Evolutionary conservation across 1,140 invertebrate species (phyloP).

Genomic region (Drusus annulatus): DNA sequence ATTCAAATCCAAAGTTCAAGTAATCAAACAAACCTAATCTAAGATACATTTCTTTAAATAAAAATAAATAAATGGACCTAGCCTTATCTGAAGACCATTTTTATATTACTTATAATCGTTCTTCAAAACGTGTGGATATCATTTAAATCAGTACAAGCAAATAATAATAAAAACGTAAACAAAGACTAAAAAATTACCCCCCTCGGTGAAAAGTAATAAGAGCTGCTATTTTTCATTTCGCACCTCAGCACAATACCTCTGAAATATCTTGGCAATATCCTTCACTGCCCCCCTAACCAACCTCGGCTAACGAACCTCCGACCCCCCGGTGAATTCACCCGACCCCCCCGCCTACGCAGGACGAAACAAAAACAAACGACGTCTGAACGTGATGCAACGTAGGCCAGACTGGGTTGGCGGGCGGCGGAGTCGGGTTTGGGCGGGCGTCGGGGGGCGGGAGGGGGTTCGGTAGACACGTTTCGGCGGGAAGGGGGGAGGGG

Average conservation of each 20-base stretch:
- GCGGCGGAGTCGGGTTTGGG: constrained; percentile 23
- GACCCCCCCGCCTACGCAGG: constrained; percentile 50
- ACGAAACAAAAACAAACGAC: constrained; percentile 59
- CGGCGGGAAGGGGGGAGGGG: constrained; percentile 1
- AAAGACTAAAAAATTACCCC: no score
- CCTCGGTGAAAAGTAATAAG: no score
- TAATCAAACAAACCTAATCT: no score
- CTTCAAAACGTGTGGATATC: no score
- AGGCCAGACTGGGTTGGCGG: constrained; percentile 55
- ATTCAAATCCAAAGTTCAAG: no score
- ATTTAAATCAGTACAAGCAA: no score
- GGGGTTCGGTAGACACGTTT: background rate
- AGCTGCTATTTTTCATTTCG: constrained; percentile 1
- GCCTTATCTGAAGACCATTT: no score
- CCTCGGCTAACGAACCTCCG: constrained; percentile 4
- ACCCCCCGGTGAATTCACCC: constrained; percentile 4
- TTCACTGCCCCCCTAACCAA: constrained; percentile 7
- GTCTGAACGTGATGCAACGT: constrained; percentile 57
- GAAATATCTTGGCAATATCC: constrained; percentile 15
- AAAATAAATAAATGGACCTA: no score
- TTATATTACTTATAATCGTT: no score
- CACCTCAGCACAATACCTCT: constrained; percentile 11
- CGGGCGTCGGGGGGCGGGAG: background rate
- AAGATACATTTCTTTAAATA: no score
- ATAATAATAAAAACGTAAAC: no score